Conservation (phyloP, 2,888 invertebrate genomes). For the Eristalinus aeneus region DNA sequence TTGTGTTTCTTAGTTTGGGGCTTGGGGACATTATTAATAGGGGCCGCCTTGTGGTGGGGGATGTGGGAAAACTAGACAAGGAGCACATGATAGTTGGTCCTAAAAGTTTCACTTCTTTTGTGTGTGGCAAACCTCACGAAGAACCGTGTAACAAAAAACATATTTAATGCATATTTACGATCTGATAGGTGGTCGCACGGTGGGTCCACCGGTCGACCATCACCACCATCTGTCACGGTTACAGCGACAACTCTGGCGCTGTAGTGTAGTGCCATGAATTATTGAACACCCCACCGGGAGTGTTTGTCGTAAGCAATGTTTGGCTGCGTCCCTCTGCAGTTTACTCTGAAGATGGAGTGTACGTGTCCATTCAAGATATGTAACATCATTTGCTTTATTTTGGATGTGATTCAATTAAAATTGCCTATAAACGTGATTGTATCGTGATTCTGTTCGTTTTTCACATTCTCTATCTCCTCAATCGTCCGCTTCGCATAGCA, state of each 20-base stretch:
- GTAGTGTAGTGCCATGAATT: background rate
- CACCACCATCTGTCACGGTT: background rate
- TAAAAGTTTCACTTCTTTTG: background rate
- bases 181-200: no score
- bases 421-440: background rate
- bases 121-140: background rate
- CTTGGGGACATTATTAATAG: constrained; percentile 8
- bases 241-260: background rate
- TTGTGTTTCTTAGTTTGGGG: background rate
- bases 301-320: background rate
- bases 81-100: background rate
- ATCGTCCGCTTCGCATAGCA: background rate
- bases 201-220: background rate
- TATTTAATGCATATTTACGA: background rate
- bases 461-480: background rate
- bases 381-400: no score
- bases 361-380: no score
- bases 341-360: background rate
- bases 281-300: background rate
- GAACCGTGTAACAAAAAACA: background rate
- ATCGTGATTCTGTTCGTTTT: background rate
- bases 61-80: no score
- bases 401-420: background rate
- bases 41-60: background rate
- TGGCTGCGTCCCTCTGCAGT: background rate